Evolutionary conservation across 2,888 invertebrate genomes (phyloP).

Genomic region (Amiota minor): DNA sequence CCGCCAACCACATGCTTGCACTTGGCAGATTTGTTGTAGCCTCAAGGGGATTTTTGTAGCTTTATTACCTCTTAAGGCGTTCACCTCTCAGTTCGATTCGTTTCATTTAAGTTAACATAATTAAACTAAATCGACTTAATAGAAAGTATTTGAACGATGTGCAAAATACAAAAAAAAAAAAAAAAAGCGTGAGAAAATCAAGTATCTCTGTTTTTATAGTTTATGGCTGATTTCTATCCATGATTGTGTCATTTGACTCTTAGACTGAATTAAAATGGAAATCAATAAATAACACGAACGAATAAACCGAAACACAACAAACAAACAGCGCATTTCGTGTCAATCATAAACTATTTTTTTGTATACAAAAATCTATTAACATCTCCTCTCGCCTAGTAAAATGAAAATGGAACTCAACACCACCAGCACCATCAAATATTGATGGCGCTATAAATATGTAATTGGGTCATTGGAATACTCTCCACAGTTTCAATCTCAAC

Average conservation of each 20-base stretch:
- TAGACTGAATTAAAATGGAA: not conserved
- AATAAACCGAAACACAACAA: not conserved
- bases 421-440: constrained; percentile 4
- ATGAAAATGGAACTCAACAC: no score
- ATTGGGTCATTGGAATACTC: constrained; percentile 8
- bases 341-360: constrained; percentile 9
- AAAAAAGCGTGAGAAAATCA: constrained; percentile 6
- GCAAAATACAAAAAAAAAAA: no score
- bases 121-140: constrained; percentile 33
- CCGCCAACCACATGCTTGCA: not conserved
- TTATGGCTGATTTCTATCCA: constrained; percentile 11
- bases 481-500: no score
- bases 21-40: constrained; percentile 25
- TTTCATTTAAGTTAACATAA: constrained; percentile 42
- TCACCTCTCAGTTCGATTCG: constrained; percentile 29
- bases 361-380: not conserved
- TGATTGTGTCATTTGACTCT: constrained; percentile 20
- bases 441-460: constrained; percentile 11
- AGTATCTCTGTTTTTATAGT: not conserved
- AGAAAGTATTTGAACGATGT: constrained; percentile 5
- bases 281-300: constrained; percentile 6
- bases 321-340: constrained; percentile 4
- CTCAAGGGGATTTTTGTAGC: not conserved
- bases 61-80: constrained; percentile 15
- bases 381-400: no score